Conservation (phyloP, 2,797 vertebrate species). For the Podarcis lilfordi region DNA sequence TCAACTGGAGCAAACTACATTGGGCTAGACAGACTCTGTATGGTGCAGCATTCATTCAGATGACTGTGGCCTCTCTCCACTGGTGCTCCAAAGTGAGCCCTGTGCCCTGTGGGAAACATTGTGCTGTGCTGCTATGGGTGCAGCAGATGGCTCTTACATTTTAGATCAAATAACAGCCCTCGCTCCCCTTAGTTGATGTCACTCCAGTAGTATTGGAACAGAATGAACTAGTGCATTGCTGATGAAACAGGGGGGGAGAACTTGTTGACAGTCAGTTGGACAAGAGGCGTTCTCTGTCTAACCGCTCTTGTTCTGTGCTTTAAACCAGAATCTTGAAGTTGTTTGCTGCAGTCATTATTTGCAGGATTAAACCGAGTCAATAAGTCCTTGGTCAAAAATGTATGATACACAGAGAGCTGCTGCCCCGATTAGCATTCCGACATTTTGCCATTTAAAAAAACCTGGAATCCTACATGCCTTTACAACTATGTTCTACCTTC, state of each 20-base stretch:
- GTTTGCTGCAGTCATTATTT: not conserved
- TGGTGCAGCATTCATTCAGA: not conserved
- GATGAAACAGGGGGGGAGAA: not conserved
- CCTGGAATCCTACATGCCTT: not conserved
- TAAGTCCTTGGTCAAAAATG: not conserved
- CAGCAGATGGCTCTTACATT: not conserved
- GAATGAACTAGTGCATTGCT: not conserved
- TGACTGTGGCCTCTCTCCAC: not conserved
- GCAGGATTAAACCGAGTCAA: not conserved
- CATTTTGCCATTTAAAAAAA: not conserved
- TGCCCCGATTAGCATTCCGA: not conserved
- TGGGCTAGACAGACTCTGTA: not conserved
- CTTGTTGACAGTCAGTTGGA: not conserved
- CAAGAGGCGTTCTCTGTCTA: not conserved
- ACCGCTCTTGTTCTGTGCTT: not conserved
- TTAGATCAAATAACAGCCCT: constrained; percentile 3
- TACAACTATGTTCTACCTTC: not conserved
- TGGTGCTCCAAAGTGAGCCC: not conserved
- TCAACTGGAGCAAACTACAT: not conserved
- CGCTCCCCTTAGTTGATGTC: not conserved
- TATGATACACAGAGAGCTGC: not conserved
- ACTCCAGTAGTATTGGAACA: not conserved
- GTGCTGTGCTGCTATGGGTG: not conserved
- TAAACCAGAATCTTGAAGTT: constrained; percentile 15
- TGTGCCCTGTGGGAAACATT: not conserved